Conservation (phyloP, 2,888 invertebrate genomes). For the Agriopis marginaria region DNA sequence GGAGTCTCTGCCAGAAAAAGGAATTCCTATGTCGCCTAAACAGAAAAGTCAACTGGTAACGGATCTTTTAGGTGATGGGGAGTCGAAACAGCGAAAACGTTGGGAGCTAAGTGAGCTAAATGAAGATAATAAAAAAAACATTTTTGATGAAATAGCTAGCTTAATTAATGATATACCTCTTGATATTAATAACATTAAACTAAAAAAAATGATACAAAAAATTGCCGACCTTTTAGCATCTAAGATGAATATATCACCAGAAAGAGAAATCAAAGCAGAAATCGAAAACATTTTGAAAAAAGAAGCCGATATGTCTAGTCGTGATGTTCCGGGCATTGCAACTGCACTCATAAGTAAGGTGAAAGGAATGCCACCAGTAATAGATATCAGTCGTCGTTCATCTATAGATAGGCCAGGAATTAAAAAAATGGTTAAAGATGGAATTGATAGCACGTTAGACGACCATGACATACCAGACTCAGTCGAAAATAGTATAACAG, state of each 20-base stretch:
- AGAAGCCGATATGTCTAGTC: constrained; percentile 37
- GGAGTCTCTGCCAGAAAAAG: constrained; percentile 14
- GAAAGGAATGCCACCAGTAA: constrained; percentile 20
- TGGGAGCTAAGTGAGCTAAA: constrained; percentile 33
- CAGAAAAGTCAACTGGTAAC: constrained; percentile 20
- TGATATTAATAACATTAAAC: constrained; percentile 29
- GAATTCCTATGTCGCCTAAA: constrained; percentile 8
- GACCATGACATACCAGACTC: neutral
- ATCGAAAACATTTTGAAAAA: constrained; percentile 40
- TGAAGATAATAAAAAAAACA: constrained; percentile 32
- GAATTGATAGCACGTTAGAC: neutral
- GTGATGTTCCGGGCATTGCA: constrained; percentile 38
- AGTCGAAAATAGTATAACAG: neutral
- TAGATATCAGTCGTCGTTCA: neutral
- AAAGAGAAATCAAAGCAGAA: constrained; percentile 29
- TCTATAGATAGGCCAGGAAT: neutral
- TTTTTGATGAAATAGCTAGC: constrained; percentile 37
- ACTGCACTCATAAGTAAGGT: constrained; percentile 34
- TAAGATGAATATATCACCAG: constrained; percentile 27
- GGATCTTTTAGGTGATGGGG: constrained; percentile 17
- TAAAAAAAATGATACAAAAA: constrained; percentile 39
- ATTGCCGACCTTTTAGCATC: constrained; percentile 40
- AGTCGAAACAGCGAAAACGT: constrained; percentile 32
- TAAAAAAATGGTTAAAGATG: neutral
- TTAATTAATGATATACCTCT: constrained; percentile 31